These are phyloP conservation scores for Empis stercorea DNA, from an alignment of 2,888 invertebrate species.

Conservation along the genomic window DNA sequence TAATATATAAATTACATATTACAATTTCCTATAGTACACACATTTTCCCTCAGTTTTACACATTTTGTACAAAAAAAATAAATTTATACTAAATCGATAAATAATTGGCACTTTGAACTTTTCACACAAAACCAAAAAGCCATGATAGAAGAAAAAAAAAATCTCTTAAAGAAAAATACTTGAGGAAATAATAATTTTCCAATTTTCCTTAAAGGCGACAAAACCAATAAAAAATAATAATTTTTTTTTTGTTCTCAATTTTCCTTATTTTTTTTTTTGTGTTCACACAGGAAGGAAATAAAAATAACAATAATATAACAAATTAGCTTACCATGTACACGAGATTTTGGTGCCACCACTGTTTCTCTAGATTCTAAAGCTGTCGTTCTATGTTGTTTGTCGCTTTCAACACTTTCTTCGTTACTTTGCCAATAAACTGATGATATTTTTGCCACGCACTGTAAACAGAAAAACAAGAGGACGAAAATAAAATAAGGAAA, in stretches of 20 bases:
- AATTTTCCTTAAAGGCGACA: neutral
- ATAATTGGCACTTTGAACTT: slow-evolving; percentile 3
- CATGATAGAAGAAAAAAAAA: too few species aligned
- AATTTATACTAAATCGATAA: slow-evolving; percentile 6
- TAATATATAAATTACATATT: neutral
- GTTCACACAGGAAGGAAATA: neutral
- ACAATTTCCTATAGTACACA: neutral
- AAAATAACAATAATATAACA: neutral
- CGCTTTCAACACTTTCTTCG: slow-evolving; percentile 76
- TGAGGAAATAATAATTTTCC: too few species aligned
- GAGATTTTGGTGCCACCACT: slow-evolving; percentile 45
- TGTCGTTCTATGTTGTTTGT: slow-evolving; percentile 58
- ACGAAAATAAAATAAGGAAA: neutral
- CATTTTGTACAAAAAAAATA: neutral
- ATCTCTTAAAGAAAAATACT: neutral
- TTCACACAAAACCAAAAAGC: neutral
- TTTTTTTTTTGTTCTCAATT: too few species aligned
- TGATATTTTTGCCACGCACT: slow-evolving; percentile 77
- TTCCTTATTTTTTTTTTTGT: too few species aligned
- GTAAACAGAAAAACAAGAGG: slow-evolving; percentile 18
- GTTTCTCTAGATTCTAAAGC: slow-evolving; percentile 66
- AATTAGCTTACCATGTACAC: slow-evolving; percentile 47
- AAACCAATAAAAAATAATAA: neutral
- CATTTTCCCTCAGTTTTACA: too few species aligned
- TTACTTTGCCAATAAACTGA: slow-evolving; percentile 78